These are phyloP conservation scores for Mellivora capensis DNA, from an alignment of 2,113 vertebrate species.

Conservation along the genomic window DNA sequence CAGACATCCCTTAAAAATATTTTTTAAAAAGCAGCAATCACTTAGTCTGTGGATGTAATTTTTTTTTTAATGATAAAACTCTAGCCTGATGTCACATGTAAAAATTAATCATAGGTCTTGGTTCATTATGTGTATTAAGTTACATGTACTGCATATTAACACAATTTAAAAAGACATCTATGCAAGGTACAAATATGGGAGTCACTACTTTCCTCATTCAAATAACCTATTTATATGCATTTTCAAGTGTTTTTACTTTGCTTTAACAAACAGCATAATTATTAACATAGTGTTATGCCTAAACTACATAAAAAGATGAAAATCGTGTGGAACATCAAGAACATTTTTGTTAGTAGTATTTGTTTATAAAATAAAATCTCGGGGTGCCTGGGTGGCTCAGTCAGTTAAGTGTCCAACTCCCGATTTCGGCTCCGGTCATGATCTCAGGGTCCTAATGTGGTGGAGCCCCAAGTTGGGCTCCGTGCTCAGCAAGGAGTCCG, in stretches of 20 bases:
- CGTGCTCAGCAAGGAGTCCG: not conserved
- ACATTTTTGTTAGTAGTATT: not conserved
- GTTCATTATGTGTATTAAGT: not conserved
- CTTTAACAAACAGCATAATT: not conserved
- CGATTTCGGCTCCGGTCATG: not conserved
- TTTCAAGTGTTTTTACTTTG: not conserved
- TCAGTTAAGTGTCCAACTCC: not conserved
- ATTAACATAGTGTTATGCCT: not conserved
- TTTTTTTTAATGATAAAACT: not conserved
- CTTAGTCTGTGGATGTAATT: not conserved
- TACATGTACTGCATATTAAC: not conserved
- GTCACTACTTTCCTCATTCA: constrained; percentile 7
- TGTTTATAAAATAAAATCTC: not conserved
- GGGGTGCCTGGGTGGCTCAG: not conserved
- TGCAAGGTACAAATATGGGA: not conserved
- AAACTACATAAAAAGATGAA: constrained; percentile 5
- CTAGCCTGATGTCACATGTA: not conserved
- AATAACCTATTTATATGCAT: not conserved
- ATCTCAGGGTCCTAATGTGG: not conserved
- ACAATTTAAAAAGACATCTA: not conserved
- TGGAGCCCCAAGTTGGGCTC: not conserved
- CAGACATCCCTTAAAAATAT: not conserved
- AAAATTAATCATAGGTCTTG: not conserved
- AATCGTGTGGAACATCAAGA: not conserved
- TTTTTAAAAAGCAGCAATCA: not conserved